Evolutionary conservation across 2,888 invertebrate species (phyloP).

Genomic region (Eledona agricola): DNA sequence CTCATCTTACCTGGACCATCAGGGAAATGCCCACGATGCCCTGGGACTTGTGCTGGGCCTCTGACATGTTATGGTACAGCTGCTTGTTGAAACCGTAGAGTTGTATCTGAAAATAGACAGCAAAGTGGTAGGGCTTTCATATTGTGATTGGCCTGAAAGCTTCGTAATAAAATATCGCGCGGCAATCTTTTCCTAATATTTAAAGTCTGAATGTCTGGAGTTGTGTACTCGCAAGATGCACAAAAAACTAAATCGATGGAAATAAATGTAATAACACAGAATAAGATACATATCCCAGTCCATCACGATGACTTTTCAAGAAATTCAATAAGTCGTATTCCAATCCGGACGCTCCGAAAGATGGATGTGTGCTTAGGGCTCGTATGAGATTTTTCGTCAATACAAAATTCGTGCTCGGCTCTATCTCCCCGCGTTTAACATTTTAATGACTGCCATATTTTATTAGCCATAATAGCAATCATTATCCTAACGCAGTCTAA

Average conservation of each 20-base stretch:
- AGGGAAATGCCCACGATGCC: constrained; percentile 94
- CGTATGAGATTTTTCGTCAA: constrained; percentile 40
- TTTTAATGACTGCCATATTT: constrained; percentile 24
- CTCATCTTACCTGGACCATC: constrained; percentile 85
- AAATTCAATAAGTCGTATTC: constrained; percentile 57
- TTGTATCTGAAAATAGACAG: constrained; percentile 78
- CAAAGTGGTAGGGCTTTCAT: constrained; percentile 27
- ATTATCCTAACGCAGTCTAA: constrained; percentile 38
- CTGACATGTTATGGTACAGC: constrained; percentile 95
- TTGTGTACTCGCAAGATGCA: constrained; percentile 33
- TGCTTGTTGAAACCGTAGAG: constrained; percentile 97
- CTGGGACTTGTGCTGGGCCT: constrained; percentile 95
- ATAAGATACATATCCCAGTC: constrained; percentile 59
- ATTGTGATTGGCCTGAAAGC: constrained; percentile 35
- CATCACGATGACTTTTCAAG: constrained; percentile 57
- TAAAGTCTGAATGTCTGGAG: constrained; percentile 46
- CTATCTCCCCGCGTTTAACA: no score
- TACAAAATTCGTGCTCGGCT: no score
- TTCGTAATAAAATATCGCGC: constrained; percentile 34
- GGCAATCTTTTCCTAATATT: constrained; percentile 44
- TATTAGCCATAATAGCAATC: constrained; percentile 41
- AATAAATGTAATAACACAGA: constrained; percentile 60
- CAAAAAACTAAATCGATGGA: constrained; percentile 54
- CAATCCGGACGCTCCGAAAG: constrained; percentile 51
- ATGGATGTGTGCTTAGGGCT: constrained; percentile 53